Base-by-base conservation (phyloP, 2,888 invertebrate species). In the Octonoba sinensis region DNA sequence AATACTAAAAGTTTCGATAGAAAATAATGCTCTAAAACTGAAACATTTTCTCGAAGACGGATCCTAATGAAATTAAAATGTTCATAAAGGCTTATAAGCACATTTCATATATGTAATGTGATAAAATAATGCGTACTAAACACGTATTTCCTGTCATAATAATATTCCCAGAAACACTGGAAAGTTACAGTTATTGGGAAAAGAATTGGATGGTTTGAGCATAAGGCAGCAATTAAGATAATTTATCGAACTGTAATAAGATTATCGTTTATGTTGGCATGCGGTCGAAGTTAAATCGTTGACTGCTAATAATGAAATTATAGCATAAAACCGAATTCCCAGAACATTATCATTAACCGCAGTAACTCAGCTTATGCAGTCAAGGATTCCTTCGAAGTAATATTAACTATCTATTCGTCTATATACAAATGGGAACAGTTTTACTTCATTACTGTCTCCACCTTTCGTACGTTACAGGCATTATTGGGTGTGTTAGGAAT, bases 401-500 rank as follows among this genome's bases (percentile, higher is more conserved):
- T 51, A 59, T 69, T 54, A 36, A 15, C 18, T 24, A 59, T 36
- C 46, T 70, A 59, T 24, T 46, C 62, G 73, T 73, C 73, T 73
- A 47, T 67, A 57, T 69, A 67, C 51, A 76, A 62, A 76, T 62
- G 69, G 56, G 69, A 76, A 76, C 76, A 67, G 67, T 75, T 75
- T 60, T 20, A 49, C 74, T 66, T 67, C 74, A 66, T 66, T 76
- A 57, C 62, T 46, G 36, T 77, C 70, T 65, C 71, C 78, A 71
- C 78, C 78, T 36, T 59, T 57, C 70, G 54, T 65, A 70, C 70
- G 64, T 77, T 77, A 24, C 56, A 64, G 64, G 62, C 64, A 59
- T 78, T 72, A 72, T 65, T 66, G 78, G 78, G 78, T 78, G 78
- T 78, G 78, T 78, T 71, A 71, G 51, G 44, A 27, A 27, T 49